Base-by-base conservation (phyloP, 2,113 vertebrate genomes). In the Lophochroa leadbeateri region DNA sequence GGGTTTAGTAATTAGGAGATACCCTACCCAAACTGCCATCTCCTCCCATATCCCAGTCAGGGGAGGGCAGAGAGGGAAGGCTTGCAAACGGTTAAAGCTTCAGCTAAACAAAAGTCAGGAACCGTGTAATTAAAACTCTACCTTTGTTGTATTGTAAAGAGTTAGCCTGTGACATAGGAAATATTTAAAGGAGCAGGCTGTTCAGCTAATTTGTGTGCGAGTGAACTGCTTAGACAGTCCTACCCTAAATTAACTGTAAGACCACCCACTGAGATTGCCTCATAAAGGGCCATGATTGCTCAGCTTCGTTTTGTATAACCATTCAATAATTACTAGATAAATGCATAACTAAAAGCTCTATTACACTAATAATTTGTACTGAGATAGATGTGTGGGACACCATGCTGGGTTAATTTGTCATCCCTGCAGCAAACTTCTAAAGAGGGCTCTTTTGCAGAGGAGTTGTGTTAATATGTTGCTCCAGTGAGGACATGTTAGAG, bases 301-400 rank as follows among this genome's bases (percentile, higher is more conserved):
- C 97, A 96, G 97, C 97, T 97, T 89, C 96, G 78, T 97, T 98
- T 95, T 97, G 95, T 98, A 96, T 90, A 97, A 97, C 96, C 49
- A 37, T 97, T 98, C 98, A 97, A 97, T 98, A 98, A 98, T 98
- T 98, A 97, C 97, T 95, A 98, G 97, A 98, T 98, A 98, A 98
- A 98, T 98, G 97, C 98, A 98, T 98, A 97, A 98, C 97, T 98
- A 98, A 98, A 98, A 98, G 98, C 97, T 98, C 98, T 97, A 98
- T 98, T 98, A 98, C 97, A 96, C 97, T 98, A 98, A 98, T 98
- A 98, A 98, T 98, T 98, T 97, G 97, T 97, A 97, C 95, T 50
- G 96, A 98, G 97, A 98, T 98, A 97, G 98, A 98, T 98, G 97
- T 97, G 97, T 97, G 96, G 95, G 97, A 97, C 97, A 96, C 94